Percentiles rank a stretch among this genome's conserved stretches.
Evolutionary conservation across 1,140 invertebrate genomes (phyloP).

Genomic region (Apolygus lucorum): DNA sequence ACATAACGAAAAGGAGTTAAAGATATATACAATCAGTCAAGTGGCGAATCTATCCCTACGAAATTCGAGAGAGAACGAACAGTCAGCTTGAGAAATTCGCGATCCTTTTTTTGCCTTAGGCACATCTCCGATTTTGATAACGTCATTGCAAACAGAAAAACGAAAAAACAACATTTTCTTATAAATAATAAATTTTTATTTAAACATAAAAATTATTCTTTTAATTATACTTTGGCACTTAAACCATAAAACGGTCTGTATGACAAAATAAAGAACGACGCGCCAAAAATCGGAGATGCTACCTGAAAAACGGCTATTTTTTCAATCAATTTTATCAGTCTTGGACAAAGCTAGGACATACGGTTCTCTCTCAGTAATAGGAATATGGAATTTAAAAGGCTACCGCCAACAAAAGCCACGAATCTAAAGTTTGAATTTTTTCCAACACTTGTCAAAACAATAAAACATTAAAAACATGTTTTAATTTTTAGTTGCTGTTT

Average conservation of each 20-base stretch:
- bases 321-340: not conserved
- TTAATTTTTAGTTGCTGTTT: too few relatives aligned
- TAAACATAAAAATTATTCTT: not conserved
- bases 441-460: too few relatives aligned
- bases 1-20: constrained; percentile 26
- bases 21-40: constrained; percentile 30
- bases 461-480: too few relatives aligned
- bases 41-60: constrained; percentile 22
- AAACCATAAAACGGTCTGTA: constrained; percentile 6
- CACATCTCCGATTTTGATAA: not conserved
- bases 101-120: not conserved
- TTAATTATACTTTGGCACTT: constrained; percentile 3
- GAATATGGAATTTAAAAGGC: not conserved
- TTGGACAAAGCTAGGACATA: too few relatives aligned
- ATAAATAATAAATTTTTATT: constrained; percentile 5
- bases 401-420: too few relatives aligned
- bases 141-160: not conserved
- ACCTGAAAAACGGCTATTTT: too few relatives aligned
- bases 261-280: not conserved
- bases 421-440: too few relatives aligned
- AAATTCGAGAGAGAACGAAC: not conserved
- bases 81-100: too few relatives aligned
- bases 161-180: not conserved
- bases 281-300: too few relatives aligned
- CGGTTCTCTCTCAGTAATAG: not conserved